Evolutionary conservation across 2,797 vertebrate species (phyloP), one percentile per base, ranked within the genome.

Genomic region (Orientallactaga sibirica): DNA sequence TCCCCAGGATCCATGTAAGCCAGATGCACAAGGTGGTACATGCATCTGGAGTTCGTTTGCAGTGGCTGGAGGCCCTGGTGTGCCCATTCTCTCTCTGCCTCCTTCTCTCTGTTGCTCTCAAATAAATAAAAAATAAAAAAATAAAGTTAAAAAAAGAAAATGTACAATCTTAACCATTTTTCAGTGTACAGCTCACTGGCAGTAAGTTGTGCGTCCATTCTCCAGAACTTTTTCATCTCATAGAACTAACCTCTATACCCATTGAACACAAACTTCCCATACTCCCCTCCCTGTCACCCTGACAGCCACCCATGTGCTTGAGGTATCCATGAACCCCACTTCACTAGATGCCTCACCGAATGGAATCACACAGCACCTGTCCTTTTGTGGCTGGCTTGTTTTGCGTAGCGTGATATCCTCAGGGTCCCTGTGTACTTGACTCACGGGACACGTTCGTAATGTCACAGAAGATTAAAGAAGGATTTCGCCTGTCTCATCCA

Each of bases 201-300:
- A 33, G 5, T 25, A 58, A 37, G n/a, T 12, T 25, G 22, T 25
- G 0, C 33, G 68, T 37, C 68, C 41, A 15, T 61, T 81, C 41
- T 41, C 61, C 75, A 73, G 22, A 88, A 81, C 16, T 33, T 79
- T 73, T 33, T 66, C 62, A 92, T 67, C 33, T n/a, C 78, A 15
- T 43, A 75, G 73, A 94, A 78, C 61, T 41, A 66, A 76, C 91
- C 66, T 52, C 48, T 29, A 5, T 0, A 83, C 20, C 25, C 52
- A 52, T 29, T 64, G 76, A 67, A 87, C 15, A 14, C 19, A 15
- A 62, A 11, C 20, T 52, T 68, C 27, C 9, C 33, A 62, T 37
- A 67, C 70, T 20, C 11, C 5, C 0, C 5, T 66, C 52, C 41
- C 20, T 29, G 0, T 37, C 27, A 0, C 25, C 19, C 85, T 55